A percentile compares a stretch with the other conserved stretches of the same genome.
Conservation (phyloP, 2,888 invertebrate genomes). For the Apodemia mormo region DNA sequence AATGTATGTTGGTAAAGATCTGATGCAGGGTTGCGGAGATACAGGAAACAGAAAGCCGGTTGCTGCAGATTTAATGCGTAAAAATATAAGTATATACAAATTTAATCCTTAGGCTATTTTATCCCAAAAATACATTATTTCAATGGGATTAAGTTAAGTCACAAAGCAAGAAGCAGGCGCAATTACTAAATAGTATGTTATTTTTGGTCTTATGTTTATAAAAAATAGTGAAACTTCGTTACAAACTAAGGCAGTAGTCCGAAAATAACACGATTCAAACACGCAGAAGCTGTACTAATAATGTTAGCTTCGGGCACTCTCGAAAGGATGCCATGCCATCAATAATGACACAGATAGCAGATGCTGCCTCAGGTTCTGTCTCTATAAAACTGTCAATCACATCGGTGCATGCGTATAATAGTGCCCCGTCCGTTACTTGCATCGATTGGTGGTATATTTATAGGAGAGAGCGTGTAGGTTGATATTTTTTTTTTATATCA, state of each 20-base stretch:
- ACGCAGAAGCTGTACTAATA: not conserved
- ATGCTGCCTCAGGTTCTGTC: slow-evolving; percentile 7
- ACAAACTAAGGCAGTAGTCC: slow-evolving; percentile 3
- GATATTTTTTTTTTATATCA: no score
- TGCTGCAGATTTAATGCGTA: no score
- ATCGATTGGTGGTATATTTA: not conserved
- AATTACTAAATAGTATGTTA: no score
- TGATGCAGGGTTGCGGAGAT: no score
- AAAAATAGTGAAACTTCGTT: not conserved
- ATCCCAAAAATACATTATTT: no score
- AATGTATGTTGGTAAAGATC: no score
- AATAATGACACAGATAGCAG: slow-evolving; percentile 17
- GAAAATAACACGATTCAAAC: not conserved
- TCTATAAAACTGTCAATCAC: slow-evolving; percentile 32
- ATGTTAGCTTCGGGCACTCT: not conserved
- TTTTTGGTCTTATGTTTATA: no score
- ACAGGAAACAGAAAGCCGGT: no score
- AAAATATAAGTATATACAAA: no score
- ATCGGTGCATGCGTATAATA: slow-evolving; percentile 43
- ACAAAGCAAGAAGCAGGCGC: no score
- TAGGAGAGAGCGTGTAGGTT: not conserved
- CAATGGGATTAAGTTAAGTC: no score
- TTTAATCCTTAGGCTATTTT: no score
- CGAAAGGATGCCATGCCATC: slow-evolving; percentile 5
- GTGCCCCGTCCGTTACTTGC: slow-evolving; percentile 49